Evolutionary conservation across 2,113 vertebrate species (phyloP).

Genomic region (Isurus oxyrinchus): DNA sequence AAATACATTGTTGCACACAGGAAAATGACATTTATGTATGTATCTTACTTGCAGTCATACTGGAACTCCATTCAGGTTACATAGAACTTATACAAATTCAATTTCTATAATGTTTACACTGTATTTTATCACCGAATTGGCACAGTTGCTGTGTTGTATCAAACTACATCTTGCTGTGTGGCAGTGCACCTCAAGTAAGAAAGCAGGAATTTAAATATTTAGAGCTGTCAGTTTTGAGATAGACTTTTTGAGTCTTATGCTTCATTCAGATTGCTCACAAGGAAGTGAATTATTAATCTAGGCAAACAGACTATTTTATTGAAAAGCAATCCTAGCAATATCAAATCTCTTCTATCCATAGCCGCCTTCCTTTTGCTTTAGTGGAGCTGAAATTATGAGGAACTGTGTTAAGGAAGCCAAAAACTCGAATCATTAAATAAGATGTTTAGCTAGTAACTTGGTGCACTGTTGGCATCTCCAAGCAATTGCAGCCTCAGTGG

Average conservation of each 20-base stretch:
- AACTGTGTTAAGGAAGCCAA: neutral
- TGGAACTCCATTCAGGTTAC: neutral
- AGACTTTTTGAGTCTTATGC: neutral
- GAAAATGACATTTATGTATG: neutral
- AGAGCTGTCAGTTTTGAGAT: neutral
- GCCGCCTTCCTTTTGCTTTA: neutral
- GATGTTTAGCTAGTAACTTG: neutral
- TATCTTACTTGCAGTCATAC: neutral
- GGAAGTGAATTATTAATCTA: neutral
- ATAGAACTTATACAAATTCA: neutral
- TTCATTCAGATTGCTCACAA: neutral
- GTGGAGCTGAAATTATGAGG: neutral
- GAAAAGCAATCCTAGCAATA: neutral
- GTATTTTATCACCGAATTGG: neutral
- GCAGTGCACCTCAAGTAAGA: neutral
- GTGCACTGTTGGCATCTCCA: neutral
- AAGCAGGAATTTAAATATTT: neutral
- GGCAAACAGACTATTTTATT: neutral
- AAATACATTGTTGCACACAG: neutral
- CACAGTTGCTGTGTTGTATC: neutral
- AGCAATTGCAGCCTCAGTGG: neutral
- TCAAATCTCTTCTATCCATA: neutral
- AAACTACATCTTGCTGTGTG: neutral
- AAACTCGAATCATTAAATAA: neutral
- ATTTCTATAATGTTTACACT: neutral